Evolutionary conservation across 2,888 invertebrate genomes (phyloP).

Genomic region (Oasisia sp.): DNA sequence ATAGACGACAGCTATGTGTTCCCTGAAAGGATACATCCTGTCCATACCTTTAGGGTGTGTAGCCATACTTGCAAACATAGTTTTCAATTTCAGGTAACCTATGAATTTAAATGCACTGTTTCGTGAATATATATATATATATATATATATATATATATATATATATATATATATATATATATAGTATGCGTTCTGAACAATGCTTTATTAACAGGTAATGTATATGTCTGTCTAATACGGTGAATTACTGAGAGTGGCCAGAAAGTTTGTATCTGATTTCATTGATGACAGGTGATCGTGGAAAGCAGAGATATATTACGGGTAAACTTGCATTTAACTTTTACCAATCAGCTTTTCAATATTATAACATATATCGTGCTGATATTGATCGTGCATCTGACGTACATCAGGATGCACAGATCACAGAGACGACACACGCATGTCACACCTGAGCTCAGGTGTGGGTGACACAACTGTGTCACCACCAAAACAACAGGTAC

Average conservation of each 20-base stretch:
- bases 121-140: no score
- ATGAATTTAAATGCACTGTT: no score
- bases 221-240: neutral
- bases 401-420: neutral
- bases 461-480: neutral
- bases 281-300: neutral
- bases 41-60: neutral
- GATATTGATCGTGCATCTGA: neutral
- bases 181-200: neutral
- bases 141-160: no score
- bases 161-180: no score
- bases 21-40: neutral
- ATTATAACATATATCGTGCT: neutral
- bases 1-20: neutral
- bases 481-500: conserved; percentile 5
- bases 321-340: neutral
- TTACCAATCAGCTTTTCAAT: neutral
- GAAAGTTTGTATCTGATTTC: neutral
- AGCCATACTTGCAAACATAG: no score
- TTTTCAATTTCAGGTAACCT: no score
- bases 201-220: neutral
- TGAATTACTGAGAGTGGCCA: neutral
- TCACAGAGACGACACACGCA: neutral
- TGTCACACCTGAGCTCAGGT: neutral
- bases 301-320: neutral